Base-by-base conservation (phyloP, 1,140 invertebrate species). In the Antheraea mylitta region DNA sequence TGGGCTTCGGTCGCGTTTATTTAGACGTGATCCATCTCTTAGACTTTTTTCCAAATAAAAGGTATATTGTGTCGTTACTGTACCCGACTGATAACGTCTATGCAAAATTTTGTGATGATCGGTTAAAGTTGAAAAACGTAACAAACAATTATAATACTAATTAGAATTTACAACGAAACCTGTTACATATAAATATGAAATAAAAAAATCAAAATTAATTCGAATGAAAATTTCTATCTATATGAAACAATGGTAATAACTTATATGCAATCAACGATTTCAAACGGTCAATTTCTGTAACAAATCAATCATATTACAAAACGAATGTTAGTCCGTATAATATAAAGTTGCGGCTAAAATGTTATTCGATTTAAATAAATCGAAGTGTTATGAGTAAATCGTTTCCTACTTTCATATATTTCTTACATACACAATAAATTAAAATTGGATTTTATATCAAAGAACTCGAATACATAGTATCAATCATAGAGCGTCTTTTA, bases 291-390 rank as follows among this genome's bases (percentile, higher is more conserved):
- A 19, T 67, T 72, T 69, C 60, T 37, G 65, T 61, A 67, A 73
- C 66, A 19, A 36, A 68, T 68, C 66, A 58, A 73, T 70, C 42
- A 68, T 58, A 58, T 66, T 60, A 42, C n/a, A 68, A 70, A 70
- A 74, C 58, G 38, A 64, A 69, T 68, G 64, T 59, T 73, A 70
- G 67, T 64, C 45, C 59, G 58, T 61, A 58, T 68, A 64, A 64
- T 67, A n/a, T 68, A 58, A 70, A 68, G 67, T 66, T 58, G 61
- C 64, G 11, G 45, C 19, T 18, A 66, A 66, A 66, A 59, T 59
- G 38, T 42, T 64, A 13, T 59, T 66, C 65, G 48, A 42, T 61
- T 68, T 61, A 68, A 42, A 61, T 63, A 68, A 64, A 68, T 68
- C n/a, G 37, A 13, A 16, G 45, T 13, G 45, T 53, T 53, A 53